Percentiles rank a stretch among this genome's conserved stretches.
phyloP scores from a whole-genome alignment of 2,113 vertebrate genomes.

The Hylia prasina region DNA sequence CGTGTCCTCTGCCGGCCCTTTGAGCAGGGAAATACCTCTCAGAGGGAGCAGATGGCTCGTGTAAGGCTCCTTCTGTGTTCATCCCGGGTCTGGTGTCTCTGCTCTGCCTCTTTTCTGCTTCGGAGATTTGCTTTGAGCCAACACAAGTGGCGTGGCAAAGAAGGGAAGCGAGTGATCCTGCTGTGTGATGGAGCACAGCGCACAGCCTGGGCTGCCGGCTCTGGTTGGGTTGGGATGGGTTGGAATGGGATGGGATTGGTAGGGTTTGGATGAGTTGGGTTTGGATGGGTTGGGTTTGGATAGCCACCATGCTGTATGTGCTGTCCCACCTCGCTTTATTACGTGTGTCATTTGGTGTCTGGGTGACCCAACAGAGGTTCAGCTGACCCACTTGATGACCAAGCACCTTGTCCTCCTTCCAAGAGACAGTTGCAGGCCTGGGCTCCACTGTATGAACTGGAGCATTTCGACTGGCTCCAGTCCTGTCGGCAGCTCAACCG shows the following conservation, averaged over 20 bases:
- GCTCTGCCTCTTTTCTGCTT: not conserved
- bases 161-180: accelerated
- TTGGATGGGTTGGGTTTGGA: not conserved
- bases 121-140: not conserved
- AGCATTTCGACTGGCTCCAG: slow-evolving; percentile 64
- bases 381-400: accelerated
- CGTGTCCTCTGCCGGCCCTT: not conserved
- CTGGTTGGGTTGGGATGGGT: accelerated
- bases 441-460: slow-evolving; percentile 33
- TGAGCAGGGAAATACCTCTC: not conserved
- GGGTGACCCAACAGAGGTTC: not conserved
- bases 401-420: not conserved
- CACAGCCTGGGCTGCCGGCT: not conserved
- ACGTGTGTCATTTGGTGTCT: accelerated
- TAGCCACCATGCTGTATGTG: accelerated
- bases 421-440: not conserved
- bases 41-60: not conserved
- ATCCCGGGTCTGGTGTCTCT: accelerated
- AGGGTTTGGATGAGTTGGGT: not conserved
- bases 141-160: accelerated
- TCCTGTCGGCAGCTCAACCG: slow-evolving; percentile 72
- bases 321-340: not conserved
- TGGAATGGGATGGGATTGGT: not conserved
- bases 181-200: not conserved
- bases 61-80: not conserved